These are phyloP conservation scores for Neomorphus geoffroyi DNA, from an alignment of 2,797 vertebrate genomes.

Conservation along the genomic window DNA sequence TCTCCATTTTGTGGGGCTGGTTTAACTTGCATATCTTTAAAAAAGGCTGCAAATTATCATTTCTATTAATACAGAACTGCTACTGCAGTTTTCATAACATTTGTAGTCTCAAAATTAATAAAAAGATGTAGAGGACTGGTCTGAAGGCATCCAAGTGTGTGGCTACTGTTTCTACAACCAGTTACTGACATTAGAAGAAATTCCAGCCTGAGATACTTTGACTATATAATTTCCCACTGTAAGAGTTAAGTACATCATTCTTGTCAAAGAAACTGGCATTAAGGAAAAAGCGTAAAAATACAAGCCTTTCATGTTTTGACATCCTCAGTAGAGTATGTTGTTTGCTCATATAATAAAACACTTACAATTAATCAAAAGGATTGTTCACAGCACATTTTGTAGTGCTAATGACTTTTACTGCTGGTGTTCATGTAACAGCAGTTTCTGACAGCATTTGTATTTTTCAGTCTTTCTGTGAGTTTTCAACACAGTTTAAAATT, in stretches of 20 bases:
- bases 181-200: not conserved
- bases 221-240: not conserved
- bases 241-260: not conserved
- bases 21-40: not conserved
- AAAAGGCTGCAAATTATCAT: not conserved
- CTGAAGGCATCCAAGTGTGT: not conserved
- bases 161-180: not conserved
- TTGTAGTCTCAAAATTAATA: slow-evolving; percentile 3
- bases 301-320: not conserved
- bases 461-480: not conserved
- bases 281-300: not conserved
- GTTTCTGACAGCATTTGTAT: not conserved
- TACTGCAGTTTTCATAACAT: not conserved
- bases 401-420: not conserved
- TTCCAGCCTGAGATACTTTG: not conserved
- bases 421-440: not conserved
- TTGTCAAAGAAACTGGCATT: not conserved
- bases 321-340: not conserved
- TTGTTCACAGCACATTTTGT: not conserved
- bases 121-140: not conserved
- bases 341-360: not conserved
- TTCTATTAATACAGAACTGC: slow-evolving; percentile 13
- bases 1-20: not conserved
- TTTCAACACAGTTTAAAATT: not conserved
- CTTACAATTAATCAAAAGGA: not conserved